Base-by-base conservation (phyloP, 2,888 invertebrate species). In the Mimas tiliae region DNA sequence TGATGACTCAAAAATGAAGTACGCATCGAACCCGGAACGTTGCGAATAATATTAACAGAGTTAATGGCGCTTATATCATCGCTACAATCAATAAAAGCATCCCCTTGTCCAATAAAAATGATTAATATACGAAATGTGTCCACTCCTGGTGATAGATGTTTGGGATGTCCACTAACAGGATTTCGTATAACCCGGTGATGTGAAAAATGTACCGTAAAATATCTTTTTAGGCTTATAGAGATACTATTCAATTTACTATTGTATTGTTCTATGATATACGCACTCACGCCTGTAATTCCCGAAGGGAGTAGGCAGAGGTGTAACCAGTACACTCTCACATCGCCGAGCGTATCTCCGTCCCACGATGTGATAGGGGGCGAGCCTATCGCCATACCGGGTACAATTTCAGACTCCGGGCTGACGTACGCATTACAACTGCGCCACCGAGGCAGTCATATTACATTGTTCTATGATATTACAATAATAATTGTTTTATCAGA, bases 91-190 rank as follows among this genome's bases (percentile, higher is more conserved):
- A 86, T 88, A 86, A 83, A 82, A 77, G 75, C 79, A 73, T 78
- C 81, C 80, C 75, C 75, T 73, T 81, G 86, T 82, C 85, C 85
- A 85, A 89, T 89, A 89, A 89, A 88, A 88, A 86, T 89, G 89
- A 89, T 89, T 88, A 88, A 89, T 89, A 83, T 69, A 71, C 45
- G 33, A 76, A 74, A 80, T 76, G 73, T 80, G 85, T 81, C 84
- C 85, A 80, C 80, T 84, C 66, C 69, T 67, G 70, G 75, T 88
- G 86, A 89, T 87, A 80, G 83, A 88, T 86, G 82, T 69, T 73
- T 71, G 58, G 38, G n/a, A 58, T 58, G 53, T 33, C 53, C 19
- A 19, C 19, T 42, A 58, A 58, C 38, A 38, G 55, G 55, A 58
- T 58, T 58, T 42, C 11, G 38, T 58, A 58, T 19, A 38, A 58